phyloP scores from a whole-genome alignment of 1,140 invertebrate species.

The Zaprionus nigranus region DNA sequence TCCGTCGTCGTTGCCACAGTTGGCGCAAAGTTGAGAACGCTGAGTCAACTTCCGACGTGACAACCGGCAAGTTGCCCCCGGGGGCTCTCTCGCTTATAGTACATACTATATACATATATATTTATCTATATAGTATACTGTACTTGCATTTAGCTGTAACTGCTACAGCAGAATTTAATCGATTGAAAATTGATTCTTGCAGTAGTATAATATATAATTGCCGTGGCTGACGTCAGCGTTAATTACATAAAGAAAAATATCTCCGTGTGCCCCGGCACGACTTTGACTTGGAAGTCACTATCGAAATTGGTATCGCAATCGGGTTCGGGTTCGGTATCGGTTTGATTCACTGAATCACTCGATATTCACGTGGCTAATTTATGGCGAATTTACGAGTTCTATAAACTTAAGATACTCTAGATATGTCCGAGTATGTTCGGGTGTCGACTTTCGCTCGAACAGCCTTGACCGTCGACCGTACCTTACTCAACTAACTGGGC shows the following conservation, averaged over 20 bases:
- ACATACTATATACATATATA: slow-evolving; percentile 13
- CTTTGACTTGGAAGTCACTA: slow-evolving; percentile 32
- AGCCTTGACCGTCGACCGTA: slow-evolving; percentile 68
- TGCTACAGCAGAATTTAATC: slow-evolving; percentile 52
- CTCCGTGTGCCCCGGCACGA: slow-evolving; percentile 52
- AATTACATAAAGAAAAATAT: slow-evolving; percentile 69
- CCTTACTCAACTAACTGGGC: slow-evolving; percentile 39
- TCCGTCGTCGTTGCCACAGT: neutral
- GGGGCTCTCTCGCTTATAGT: slow-evolving; percentile 12
- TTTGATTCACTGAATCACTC: slow-evolving; percentile 61
- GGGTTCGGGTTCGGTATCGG: neutral
- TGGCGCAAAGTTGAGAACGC: neutral
- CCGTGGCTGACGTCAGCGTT: slow-evolving; percentile 72
- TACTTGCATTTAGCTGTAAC: slow-evolving; percentile 19
- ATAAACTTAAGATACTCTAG: neutral
- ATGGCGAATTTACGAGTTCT: slow-evolving; percentile 29
- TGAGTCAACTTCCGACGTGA: slow-evolving; percentile 72
- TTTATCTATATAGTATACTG: slow-evolving; percentile 8
- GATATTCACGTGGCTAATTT: slow-evolving; percentile 76
- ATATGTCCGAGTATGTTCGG: neutral
- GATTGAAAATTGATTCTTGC: slow-evolving; percentile 82
- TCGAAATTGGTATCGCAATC: slow-evolving; percentile 11
- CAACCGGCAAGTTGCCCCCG: slow-evolving; percentile 37
- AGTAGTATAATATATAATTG: slow-evolving; percentile 55
- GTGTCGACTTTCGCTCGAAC: slow-evolving; percentile 31